These are phyloP conservation scores for Drosophila prosaltans DNA, from an alignment of 1,140 invertebrate genomes.

Conservation along the genomic window DNA sequence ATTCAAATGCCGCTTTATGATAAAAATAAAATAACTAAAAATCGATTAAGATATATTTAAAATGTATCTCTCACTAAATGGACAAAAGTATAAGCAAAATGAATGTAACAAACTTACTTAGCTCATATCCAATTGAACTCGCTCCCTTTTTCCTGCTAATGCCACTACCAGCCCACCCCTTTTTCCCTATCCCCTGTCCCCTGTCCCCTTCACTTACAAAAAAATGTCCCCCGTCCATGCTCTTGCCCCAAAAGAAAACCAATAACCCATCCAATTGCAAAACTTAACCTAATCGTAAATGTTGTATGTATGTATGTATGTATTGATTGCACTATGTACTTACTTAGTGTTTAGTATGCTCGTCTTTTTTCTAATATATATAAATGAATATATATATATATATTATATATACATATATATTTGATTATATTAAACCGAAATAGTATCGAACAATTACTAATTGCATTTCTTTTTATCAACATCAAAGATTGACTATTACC, in stretches of 20 bases:
- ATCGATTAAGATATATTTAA: conserved; percentile 41
- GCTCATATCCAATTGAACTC: conserved; percentile 82
- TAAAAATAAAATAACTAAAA: conserved; percentile 4
- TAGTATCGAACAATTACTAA: conserved; percentile 47
- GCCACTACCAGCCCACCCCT: conserved; percentile 17
- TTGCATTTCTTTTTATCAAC: conserved; percentile 19
- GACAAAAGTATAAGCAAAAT: conserved; percentile 53
- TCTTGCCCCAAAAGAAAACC: neutral
- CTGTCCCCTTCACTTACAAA: neutral
- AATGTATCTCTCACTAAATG: conserved; percentile 68
- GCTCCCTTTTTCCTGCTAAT: conserved; percentile 65
- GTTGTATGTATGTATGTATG: conserved; percentile 51
- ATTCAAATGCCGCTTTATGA: conserved; percentile 67
- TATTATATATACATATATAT: neutral
- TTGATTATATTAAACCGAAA: neutral
- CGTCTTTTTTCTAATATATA: conserved; percentile 47
- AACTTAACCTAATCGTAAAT: conserved; percentile 29
- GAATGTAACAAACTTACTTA: conserved; percentile 51
- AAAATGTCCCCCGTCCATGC: neutral
- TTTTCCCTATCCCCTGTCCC: neutral
- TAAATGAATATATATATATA: neutral
- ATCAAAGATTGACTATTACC: conserved; percentile 95
- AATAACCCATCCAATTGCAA: conserved; percentile 13
- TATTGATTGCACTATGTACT: conserved; percentile 36
- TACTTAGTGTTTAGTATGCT: conserved; percentile 33